Percentiles rank a stretch among this genome's conserved stretches.
These are phyloP conservation scores for Hydropsyche tenuis DNA, from an alignment of 1,140 invertebrate species.

Conservation along the genomic window DNA sequence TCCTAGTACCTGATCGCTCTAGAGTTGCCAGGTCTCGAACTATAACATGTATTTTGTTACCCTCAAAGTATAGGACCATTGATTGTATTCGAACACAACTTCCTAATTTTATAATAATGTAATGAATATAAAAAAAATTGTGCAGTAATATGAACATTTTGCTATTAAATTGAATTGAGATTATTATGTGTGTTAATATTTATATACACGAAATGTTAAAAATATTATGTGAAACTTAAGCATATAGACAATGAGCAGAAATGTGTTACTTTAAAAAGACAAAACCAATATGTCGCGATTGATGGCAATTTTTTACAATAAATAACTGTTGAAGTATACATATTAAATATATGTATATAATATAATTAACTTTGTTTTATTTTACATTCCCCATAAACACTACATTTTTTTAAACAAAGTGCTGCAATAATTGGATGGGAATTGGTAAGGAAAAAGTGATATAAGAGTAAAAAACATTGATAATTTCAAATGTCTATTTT, in stretches of 20 bases:
- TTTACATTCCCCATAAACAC: not conserved
- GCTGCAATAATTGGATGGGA: too few relatives aligned
- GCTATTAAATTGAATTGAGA: slow-evolving; percentile 50
- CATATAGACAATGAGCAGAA: slow-evolving; percentile 43
- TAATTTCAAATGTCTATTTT: slow-evolving; percentile 25
- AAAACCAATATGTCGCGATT: slow-evolving; percentile 48
- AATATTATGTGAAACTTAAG: slow-evolving; percentile 44
- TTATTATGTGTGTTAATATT: slow-evolving; percentile 51
- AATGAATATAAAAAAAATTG: slow-evolving; percentile 28
- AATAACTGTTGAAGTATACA: slow-evolving; percentile 52
- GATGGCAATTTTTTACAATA: slow-evolving; percentile 52
- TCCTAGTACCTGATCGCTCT: slow-evolving; percentile 43
- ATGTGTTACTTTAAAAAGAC: slow-evolving; percentile 42
- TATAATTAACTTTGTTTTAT: not conserved
- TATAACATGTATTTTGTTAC: slow-evolving; percentile 42
- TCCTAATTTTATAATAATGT: slow-evolving; percentile 48
- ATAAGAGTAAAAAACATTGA: slow-evolving; percentile 10
- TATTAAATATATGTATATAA: slow-evolving; percentile 49
- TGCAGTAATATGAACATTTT: slow-evolving; percentile 40
- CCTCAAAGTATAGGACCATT: slow-evolving; percentile 48
- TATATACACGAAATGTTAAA: slow-evolving; percentile 48
- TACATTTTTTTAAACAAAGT: too few relatives aligned
- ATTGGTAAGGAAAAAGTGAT: not conserved
- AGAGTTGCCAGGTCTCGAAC: slow-evolving; percentile 41
- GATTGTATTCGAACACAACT: slow-evolving; percentile 42